Percentiles rank a stretch among this genome's conserved stretches.
Evolutionary conservation across 1,140 invertebrate species (phyloP).

Genomic region (Notospermus geniculatus): DNA sequence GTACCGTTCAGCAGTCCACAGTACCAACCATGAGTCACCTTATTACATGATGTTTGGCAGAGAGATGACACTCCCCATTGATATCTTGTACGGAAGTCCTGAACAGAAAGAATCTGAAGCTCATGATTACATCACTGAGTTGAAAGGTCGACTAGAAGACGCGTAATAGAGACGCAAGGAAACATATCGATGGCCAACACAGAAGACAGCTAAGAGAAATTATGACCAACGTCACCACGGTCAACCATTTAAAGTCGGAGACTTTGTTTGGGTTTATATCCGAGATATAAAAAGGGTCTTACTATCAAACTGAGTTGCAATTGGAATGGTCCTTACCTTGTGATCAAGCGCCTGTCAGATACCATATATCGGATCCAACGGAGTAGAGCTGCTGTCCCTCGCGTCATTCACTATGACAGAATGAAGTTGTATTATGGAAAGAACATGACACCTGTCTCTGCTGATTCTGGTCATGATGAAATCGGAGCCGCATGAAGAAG

Average conservation of each 20-base stretch:
- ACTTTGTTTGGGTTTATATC: conserved; percentile 16
- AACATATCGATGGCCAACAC: conserved; percentile 11
- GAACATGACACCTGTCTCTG: too few species aligned
- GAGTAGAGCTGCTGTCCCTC: neutral
- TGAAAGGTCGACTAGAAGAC: too few species aligned
- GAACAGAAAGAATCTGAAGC: too few species aligned
- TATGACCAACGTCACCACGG: conserved; percentile 19
- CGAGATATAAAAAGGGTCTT: conserved; percentile 13
- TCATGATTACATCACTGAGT: too few species aligned
- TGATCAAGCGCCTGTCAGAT: conserved; percentile 20
- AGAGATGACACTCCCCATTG: too few species aligned
- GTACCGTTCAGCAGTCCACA: too few species aligned
- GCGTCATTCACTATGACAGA: conserved; percentile 19
- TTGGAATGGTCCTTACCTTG: conserved; percentile 17
- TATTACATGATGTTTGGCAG: too few species aligned
- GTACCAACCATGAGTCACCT: too few species aligned
- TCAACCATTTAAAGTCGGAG: conserved; percentile 8
- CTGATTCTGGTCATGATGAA: too few species aligned
- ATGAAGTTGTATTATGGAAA: conserved; percentile 15
- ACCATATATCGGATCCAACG: conserved; percentile 15
- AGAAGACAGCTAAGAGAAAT: conserved; percentile 15
- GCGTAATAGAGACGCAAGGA: too few species aligned
- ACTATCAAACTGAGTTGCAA: conserved; percentile 14
- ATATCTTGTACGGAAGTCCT: too few species aligned
- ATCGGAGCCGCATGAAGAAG: too few species aligned